Base-by-base conservation (phyloP, 2,888 invertebrate species). In the Barypeithes pellucidus region DNA sequence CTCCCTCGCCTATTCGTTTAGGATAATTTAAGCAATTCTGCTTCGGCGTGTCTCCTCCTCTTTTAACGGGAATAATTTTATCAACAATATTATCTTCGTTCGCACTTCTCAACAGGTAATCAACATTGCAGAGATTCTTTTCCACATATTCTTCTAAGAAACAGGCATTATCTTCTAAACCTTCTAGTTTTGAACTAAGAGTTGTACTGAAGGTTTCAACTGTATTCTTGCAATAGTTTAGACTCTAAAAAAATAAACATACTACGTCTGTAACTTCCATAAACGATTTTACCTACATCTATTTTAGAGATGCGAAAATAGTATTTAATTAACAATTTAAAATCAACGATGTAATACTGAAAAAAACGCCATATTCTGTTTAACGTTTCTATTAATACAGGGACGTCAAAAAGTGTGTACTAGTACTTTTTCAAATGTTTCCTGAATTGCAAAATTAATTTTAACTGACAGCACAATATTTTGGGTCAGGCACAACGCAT, bases 31-130 rank as follows among this genome's bases (percentile, higher is more conserved):
- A 22, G 9, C 67, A 16, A 47, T 73, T 73, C 36, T 74, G 67
- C 11, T 75, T 62, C 0, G 79, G 79, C 16, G 79, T 79, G 67
- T 79, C 78, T 11, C 79, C 79, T 8, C 50, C 72, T 22, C 77
- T 70, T 39, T 57, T 63, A 0, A 73, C 72, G 18, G 70, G 70
- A 7, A 76, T 66, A 36, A 73, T 76, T 18, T 69, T 74, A 12
- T 67, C 50, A 7, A 75, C 43, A 45, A 75, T 60, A 16, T 50
- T 68, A 14, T 60, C 16, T 11, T 50, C 54, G 12, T 47, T 66
- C 3, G 41, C 41, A 22, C 22, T 63, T 16, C 45, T 22, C 14
- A 71, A 54, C 29, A 67, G 29, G 16, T 22, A 16, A 41, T 16
- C 24, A 29, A 36, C 11, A 5, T 16, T 3, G 4, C 14, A 14